A percentile compares a stretch with the other conserved stretches of the same genome.
These are phyloP conservation scores for Apis laboriosa DNA, from an alignment of 1,140 invertebrate species.

Conservation along the genomic window DNA sequence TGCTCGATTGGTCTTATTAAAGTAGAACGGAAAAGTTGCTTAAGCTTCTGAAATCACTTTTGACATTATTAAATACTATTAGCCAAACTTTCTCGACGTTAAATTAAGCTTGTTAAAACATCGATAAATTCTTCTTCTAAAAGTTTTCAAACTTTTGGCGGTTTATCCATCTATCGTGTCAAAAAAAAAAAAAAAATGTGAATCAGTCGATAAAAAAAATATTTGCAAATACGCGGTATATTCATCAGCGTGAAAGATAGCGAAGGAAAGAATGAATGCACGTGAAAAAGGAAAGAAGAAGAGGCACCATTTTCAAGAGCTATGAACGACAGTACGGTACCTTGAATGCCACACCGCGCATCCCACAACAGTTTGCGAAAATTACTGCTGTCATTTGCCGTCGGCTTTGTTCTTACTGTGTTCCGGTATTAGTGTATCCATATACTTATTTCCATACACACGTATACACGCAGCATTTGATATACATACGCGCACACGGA, in stretches of 20 bases:
- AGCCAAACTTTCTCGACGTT: not conserved
- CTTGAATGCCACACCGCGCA: constrained; percentile 58
- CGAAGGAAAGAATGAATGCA: not conserved
- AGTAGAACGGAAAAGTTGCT: not conserved
- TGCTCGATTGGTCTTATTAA: not conserved
- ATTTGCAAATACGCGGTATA: not conserved
- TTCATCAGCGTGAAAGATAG: not conserved
- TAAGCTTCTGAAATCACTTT: not conserved
- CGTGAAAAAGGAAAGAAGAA: not conserved
- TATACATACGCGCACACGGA: too few species aligned
- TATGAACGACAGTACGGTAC: constrained; percentile 10
- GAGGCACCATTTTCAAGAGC: constrained; percentile 2
- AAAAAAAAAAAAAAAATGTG: not conserved
- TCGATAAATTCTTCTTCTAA: not conserved
- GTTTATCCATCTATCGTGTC: not conserved
- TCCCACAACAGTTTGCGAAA: constrained; percentile 68
- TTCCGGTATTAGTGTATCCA: constrained; percentile 22
- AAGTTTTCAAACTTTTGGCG: not conserved
- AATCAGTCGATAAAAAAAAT: not conserved
- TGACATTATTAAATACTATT: not conserved
- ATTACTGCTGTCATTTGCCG: constrained; percentile 68
- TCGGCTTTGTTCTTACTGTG: constrained; percentile 64
- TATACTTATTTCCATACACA: not conserved
- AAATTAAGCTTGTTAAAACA: not conserved
- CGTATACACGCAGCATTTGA: too few species aligned